A percentile compares a stretch with the other conserved stretches of the same genome.
These are phyloP conservation scores for Hyaena hyaena DNA, from an alignment of 2,113 vertebrate genomes.

Conservation along the genomic window DNA sequence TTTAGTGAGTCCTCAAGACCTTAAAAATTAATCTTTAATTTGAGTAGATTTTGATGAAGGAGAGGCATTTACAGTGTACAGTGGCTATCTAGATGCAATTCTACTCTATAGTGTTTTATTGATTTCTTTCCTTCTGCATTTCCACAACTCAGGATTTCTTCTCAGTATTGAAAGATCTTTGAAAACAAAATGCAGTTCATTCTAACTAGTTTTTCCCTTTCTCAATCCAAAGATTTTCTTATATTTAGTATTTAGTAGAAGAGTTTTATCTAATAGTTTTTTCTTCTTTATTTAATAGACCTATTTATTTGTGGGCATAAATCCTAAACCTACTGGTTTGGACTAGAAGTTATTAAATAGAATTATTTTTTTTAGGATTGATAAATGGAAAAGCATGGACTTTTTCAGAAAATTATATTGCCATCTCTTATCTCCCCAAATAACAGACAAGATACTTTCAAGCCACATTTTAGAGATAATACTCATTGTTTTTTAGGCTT, in stretches of 20 bases:
- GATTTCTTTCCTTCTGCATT: slow-evolving; percentile 55
- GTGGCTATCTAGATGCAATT: neutral
- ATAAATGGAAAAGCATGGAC: neutral
- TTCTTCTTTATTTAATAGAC: neutral
- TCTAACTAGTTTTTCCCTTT: neutral
- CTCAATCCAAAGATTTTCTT: neutral
- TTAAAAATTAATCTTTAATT: slow-evolving; percentile 47
- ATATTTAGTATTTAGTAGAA: neutral
- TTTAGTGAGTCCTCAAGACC: slow-evolving; percentile 62
- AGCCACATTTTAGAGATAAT: neutral
- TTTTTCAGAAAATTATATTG: neutral
- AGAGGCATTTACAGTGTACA: neutral
- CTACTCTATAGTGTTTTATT: slow-evolving; percentile 42
- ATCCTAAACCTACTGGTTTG: slow-evolving; percentile 1
- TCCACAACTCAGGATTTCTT: neutral
- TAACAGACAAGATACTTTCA: neutral
- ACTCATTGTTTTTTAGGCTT: neutral
- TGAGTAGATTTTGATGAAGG: neutral
- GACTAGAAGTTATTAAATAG: neutral
- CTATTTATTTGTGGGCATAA: neutral
- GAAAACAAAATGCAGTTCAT: slow-evolving; percentile 48
- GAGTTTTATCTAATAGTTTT: slow-evolving; percentile 20
- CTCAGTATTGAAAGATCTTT: neutral
- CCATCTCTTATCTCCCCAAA: neutral
- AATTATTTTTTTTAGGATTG: slow-evolving; percentile 6